Conservation (phyloP, 2,888 invertebrate genomes). For the Carpatolechia fugitivella region DNA sequence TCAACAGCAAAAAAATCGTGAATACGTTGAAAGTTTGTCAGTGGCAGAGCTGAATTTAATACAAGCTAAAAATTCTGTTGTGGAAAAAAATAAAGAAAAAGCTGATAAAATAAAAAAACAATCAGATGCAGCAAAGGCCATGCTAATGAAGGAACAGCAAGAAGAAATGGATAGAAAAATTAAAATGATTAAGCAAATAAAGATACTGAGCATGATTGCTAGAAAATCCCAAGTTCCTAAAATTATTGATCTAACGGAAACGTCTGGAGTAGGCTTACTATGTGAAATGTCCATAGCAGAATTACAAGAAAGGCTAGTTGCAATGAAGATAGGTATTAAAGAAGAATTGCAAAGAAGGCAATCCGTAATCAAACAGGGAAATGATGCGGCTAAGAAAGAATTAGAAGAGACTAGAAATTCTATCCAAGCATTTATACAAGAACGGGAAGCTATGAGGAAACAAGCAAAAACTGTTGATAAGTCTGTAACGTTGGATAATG, state of each 20-base stretch:
- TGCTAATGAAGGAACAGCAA: slow-evolving; percentile 64
- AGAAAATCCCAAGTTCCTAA: slow-evolving; percentile 71
- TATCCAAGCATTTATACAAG: slow-evolving; percentile 56
- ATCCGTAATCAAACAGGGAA: slow-evolving; percentile 60
- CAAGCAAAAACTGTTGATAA: slow-evolving; percentile 17
- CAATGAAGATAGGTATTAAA: slow-evolving; percentile 70
- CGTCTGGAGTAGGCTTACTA: slow-evolving; percentile 77
- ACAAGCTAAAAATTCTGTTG: slow-evolving; percentile 47
- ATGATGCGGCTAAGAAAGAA: slow-evolving; percentile 62
- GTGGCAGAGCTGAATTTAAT: slow-evolving; percentile 49
- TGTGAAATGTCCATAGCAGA: slow-evolving; percentile 84
- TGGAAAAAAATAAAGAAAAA: slow-evolving; percentile 49
- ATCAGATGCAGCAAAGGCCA: slow-evolving; percentile 46
- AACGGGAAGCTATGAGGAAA: slow-evolving; percentile 47
- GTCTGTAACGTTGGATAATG: slow-evolving; percentile 22
- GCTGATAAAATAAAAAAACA: slow-evolving; percentile 55
- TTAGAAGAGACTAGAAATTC: slow-evolving; percentile 67
- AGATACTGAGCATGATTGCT: slow-evolving; percentile 67
- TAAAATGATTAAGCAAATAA: slow-evolving; percentile 74
- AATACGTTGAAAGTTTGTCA: slow-evolving; percentile 62
- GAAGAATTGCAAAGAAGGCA: slow-evolving; percentile 75
- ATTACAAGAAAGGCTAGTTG: slow-evolving; percentile 74
- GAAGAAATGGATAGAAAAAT: slow-evolving; percentile 71
- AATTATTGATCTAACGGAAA: slow-evolving; percentile 80
- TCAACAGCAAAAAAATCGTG: slow-evolving; percentile 71